Base-by-base conservation (phyloP, 1,140 invertebrate genomes). In the Spodoptera frugiperda region DNA sequence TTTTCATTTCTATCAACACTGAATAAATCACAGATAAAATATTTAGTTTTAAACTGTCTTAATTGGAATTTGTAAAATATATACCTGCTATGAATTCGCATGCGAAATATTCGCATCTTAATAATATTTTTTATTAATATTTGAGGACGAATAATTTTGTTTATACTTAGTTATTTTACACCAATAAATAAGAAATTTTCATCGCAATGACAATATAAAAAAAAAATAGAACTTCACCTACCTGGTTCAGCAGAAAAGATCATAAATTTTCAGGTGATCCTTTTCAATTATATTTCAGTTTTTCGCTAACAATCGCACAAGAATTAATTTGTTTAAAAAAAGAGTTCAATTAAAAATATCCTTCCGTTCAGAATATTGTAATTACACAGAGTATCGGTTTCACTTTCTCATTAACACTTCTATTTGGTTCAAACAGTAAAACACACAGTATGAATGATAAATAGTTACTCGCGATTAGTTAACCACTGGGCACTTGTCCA, bases 401-500 rank as follows among this genome's bases (percentile, higher is more conserved):
- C 86, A 87, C 86, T 86, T 86, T 85, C 79, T 75, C 57, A 65
- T 81, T 82, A 71, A 77, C 82, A 85, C 87, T 63, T 39, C 8
- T 70, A 63, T 46, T 83, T 76, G 71, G 82, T 86, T 86, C 82
- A 78, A 73, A 54, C 33, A 74, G 48, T 74, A 74, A 71, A 80
- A 70, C 65, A 78, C 76, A 84, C 76, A 76, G 63, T 57, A 70
- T 67, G 80, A 72, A 77, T 71, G 80, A 79, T 80, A 83, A 81
- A 79, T 33, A 78, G 63, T 76, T 79, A 84, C 67, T 78, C 67
- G 73, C 68, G 78, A 55, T 75, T 73, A 81, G 73, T 84, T 74
- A 82, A 77, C 78, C 76, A 78, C 79, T 78, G 61, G 77, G 75
- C 84, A 86, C 82, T 82, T 61, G 57, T 74, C 75, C 77, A 78